Percentiles rank a stretch among this genome's conserved stretches.
These are phyloP conservation scores for Oligia strigilis DNA, from an alignment of 2,888 invertebrate genomes.

Conservation along the genomic window DNA sequence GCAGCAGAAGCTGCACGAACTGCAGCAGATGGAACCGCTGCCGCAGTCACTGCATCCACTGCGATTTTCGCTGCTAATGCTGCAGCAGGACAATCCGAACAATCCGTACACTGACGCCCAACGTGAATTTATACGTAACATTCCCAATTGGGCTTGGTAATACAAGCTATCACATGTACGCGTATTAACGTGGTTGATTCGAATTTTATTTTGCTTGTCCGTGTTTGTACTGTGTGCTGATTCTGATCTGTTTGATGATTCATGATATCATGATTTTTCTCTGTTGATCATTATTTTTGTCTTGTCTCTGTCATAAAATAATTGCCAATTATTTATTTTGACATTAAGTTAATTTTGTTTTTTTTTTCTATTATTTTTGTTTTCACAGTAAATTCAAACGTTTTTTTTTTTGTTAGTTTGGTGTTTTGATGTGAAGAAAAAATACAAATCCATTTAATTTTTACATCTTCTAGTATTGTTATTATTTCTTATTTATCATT, in stretches of 20 bases:
- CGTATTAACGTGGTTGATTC: not conserved
- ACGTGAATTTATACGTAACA: not conserved
- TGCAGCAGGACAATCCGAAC: not conserved
- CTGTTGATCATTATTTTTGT: not conserved
- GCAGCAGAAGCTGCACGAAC: fast-evolving
- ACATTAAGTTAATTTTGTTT: not conserved
- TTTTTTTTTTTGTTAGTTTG: not conserved
- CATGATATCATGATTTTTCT: not conserved
- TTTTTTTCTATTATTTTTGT: not conserved
- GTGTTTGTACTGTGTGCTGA: not conserved
- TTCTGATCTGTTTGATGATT: not conserved
- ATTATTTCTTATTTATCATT: not conserved
- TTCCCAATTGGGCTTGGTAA: not conserved
- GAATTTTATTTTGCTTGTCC: not conserved
- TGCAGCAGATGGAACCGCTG: not conserved
- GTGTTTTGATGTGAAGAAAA: not conserved
- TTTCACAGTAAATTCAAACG: not conserved
- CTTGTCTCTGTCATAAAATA: not conserved
- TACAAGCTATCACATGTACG: not conserved
- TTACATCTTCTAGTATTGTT: not conserved
- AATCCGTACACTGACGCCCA: not conserved
- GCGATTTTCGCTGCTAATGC: not conserved
- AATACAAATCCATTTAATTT: not conserved
- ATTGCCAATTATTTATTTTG: not conserved
- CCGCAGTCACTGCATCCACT: no score